Conservation (phyloP, 2,888 invertebrate species). For the Melangyna quadrimaculata region DNA sequence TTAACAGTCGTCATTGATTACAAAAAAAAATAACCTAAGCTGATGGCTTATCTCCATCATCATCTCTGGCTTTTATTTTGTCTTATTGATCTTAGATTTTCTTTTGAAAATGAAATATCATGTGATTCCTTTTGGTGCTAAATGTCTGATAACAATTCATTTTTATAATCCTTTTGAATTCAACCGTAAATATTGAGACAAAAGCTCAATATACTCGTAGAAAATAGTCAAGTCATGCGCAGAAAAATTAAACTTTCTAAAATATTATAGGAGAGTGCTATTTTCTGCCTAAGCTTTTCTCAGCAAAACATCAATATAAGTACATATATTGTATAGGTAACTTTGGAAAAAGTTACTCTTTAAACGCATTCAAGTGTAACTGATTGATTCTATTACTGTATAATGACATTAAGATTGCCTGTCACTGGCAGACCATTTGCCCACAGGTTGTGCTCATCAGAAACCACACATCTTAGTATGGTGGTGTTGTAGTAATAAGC, state of each 20-base stretch:
- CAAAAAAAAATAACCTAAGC: background rate
- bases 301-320: background rate
- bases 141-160: background rate
- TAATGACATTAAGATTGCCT: constrained; percentile 64
- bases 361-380: constrained; percentile 31
- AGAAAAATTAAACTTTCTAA: background rate
- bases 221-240: background rate
- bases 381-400: constrained; percentile 63
- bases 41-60: background rate
- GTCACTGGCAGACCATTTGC: constrained; percentile 19
- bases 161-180: background rate
- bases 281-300: background rate
- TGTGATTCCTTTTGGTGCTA: background rate
- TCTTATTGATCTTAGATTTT: background rate
- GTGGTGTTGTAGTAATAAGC: background rate
- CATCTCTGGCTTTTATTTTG: background rate
- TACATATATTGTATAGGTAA: rapidly evolving
- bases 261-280: background rate
- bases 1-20: background rate
- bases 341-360: constrained; percentile 7
- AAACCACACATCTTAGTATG: constrained; percentile 6
- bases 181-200: background rate
- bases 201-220: background rate
- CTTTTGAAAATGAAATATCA: background rate
- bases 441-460: constrained; percentile 21